Evolutionary conservation across 1,140 invertebrate species (phyloP).

Genomic region (Holotrichia oblita): DNA sequence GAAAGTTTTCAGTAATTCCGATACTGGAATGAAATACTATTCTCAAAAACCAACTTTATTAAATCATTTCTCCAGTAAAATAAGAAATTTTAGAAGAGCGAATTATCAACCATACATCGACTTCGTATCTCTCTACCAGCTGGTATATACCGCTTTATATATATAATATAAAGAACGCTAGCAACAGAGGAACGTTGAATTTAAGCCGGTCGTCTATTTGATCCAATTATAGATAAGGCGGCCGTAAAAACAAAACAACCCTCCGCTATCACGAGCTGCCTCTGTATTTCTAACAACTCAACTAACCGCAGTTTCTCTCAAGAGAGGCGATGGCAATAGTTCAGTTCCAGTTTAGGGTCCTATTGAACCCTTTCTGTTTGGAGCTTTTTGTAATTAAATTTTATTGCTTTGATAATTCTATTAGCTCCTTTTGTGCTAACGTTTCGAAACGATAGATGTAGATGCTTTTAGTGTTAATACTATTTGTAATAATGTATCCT

Average conservation of each 20-base stretch:
- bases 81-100: background rate
- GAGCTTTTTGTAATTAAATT: constrained; percentile 41
- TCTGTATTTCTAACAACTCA: constrained; percentile 42
- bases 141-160: constrained; percentile 58
- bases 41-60: background rate
- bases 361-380: background rate
- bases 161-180: background rate
- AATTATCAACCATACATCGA: background rate
- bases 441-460: background rate
- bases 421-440: constrained; percentile 8
- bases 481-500: background rate
- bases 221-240: constrained; percentile 45
- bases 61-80: background rate
- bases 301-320: constrained; percentile 36
- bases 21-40: background rate
- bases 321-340: background rate
- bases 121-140: constrained; percentile 68
- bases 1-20: too few relatives aligned
- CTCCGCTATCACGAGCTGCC: constrained; percentile 38
- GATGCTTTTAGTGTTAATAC: background rate
- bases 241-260: constrained; percentile 44
- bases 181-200: constrained; percentile 10
- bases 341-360: constrained; percentile 24
- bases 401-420: constrained; percentile 41
- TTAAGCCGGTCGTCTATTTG: constrained; percentile 43